Percentiles rank a stretch among this genome's conserved stretches.
Conservation (phyloP, 2,888 invertebrate species). For the Pyrrhosoma nymphula region DNA sequence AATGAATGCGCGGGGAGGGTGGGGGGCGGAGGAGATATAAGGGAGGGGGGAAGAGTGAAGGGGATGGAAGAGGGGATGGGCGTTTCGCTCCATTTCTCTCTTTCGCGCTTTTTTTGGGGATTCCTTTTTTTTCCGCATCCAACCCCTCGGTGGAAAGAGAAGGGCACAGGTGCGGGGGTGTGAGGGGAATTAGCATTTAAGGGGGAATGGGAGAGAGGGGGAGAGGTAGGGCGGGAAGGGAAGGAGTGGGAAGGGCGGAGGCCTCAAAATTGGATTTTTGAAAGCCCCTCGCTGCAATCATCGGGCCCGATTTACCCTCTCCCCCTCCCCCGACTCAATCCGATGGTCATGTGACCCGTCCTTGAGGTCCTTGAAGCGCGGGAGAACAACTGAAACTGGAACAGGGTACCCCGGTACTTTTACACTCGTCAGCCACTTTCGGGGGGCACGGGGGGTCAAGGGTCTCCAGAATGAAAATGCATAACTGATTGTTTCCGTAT, state of each 20-base stretch:
- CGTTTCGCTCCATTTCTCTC: too few species aligned
- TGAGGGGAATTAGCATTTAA: background rate
- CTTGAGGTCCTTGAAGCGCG: background rate
- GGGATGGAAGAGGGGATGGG: too few species aligned
- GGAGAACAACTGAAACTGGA: background rate
- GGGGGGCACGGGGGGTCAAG: too few species aligned
- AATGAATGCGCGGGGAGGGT: background rate
- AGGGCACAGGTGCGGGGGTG: background rate
- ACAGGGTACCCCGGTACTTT: too few species aligned
- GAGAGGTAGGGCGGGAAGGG: background rate
- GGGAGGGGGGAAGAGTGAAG: background rate
- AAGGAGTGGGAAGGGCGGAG: background rate
- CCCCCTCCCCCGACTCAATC: background rate
- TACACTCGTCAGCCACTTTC: too few species aligned
- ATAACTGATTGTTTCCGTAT: too few species aligned
- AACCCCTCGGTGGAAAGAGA: too few species aligned
- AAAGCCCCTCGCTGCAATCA: background rate
- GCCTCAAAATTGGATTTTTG: background rate
- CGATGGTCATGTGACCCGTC: background rate
- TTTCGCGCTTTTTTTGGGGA: too few species aligned
- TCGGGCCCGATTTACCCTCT: background rate
- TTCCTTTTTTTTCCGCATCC: too few species aligned
- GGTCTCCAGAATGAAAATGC: too few species aligned
- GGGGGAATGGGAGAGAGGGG: background rate
- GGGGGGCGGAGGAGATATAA: background rate